These are phyloP conservation scores for Eustalomyia histrio DNA, from an alignment of 2,888 invertebrate genomes.

Conservation along the genomic window DNA sequence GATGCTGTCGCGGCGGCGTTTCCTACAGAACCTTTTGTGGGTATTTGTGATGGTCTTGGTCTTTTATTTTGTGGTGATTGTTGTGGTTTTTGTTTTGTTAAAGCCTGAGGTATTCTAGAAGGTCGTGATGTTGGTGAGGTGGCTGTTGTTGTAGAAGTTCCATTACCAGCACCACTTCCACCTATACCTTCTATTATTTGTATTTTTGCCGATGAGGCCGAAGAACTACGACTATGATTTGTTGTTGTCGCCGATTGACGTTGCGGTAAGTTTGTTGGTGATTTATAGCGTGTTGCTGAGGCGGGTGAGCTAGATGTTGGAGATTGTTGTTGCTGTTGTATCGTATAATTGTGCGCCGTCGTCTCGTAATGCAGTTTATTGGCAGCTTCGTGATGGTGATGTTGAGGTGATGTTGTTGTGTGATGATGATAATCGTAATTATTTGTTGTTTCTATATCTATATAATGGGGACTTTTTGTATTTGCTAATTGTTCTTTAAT, in stretches of 20 bases:
- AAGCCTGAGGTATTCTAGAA: constrained; percentile 82
- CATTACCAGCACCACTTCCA: constrained; percentile 66
- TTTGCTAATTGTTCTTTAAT: constrained; percentile 86
- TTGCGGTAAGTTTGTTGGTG: constrained; percentile 74
- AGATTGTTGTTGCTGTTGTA: constrained; percentile 66
- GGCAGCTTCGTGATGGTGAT: constrained; percentile 63
- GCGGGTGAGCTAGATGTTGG: constrained; percentile 68
- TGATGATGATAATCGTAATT: constrained; percentile 78
- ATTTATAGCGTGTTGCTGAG: constrained; percentile 72
- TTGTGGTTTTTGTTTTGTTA: constrained; percentile 75
- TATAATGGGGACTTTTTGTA: constrained; percentile 80
- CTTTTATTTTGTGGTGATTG: constrained; percentile 79
- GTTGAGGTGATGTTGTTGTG: constrained; percentile 66
- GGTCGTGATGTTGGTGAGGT: constrained; percentile 79
- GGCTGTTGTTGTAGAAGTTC: constrained; percentile 62
- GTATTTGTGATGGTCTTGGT: constrained; percentile 78
- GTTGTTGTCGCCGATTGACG: constrained; percentile 67
- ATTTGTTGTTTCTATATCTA: constrained; percentile 80
- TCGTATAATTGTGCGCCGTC: constrained; percentile 55
- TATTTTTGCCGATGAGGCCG: constrained; percentile 76
- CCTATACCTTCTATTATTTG: constrained; percentile 71
- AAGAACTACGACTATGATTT: constrained; percentile 75
- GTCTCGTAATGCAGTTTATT: constrained; percentile 56
- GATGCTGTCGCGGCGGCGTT: constrained; percentile 69
- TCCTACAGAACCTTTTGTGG: constrained; percentile 73